These are phyloP conservation scores for Julus scanicus DNA, from an alignment of 2,888 invertebrate genomes.

Conservation along the genomic window DNA sequence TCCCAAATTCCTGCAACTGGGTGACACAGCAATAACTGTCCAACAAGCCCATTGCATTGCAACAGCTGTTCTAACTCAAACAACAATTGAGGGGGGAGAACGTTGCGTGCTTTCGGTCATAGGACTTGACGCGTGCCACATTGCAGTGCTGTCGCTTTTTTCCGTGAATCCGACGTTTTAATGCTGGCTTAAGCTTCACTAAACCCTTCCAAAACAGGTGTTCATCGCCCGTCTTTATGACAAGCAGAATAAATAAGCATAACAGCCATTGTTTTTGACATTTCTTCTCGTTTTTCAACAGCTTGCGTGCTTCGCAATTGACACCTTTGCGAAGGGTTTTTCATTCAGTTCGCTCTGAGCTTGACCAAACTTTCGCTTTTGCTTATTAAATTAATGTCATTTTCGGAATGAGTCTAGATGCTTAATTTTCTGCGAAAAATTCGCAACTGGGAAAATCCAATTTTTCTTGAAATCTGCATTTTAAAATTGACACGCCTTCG, in stretches of 20 bases:
- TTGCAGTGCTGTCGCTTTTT: neutral
- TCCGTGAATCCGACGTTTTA: neutral
- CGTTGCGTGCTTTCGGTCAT: neutral
- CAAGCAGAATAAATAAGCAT: conserved; percentile 6
- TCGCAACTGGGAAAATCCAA: too few species aligned
- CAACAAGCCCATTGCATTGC: neutral
- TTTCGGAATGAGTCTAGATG: neutral
- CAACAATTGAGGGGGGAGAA: neutral
- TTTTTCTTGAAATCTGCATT: too few species aligned
- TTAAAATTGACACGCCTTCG: too few species aligned
- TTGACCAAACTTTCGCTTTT: neutral
- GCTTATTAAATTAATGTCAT: neutral
- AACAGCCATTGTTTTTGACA: neutral
- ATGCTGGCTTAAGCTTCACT: neutral
- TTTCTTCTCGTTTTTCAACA: conserved; percentile 30
- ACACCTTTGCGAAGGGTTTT: neutral
- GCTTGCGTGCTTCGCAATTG: conserved; percentile 35
- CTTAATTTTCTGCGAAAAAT: too few species aligned
- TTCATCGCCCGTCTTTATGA: conserved; percentile 8
- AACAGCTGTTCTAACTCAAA: neutral
- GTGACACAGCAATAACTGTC: too few species aligned
- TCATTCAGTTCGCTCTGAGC: neutral
- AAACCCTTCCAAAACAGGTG: conserved; percentile 15
- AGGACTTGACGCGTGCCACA: neutral
- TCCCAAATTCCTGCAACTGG: too few species aligned